Base-by-base conservation (phyloP, 2,113 vertebrate genomes). In the Muscicapa adusta region DNA sequence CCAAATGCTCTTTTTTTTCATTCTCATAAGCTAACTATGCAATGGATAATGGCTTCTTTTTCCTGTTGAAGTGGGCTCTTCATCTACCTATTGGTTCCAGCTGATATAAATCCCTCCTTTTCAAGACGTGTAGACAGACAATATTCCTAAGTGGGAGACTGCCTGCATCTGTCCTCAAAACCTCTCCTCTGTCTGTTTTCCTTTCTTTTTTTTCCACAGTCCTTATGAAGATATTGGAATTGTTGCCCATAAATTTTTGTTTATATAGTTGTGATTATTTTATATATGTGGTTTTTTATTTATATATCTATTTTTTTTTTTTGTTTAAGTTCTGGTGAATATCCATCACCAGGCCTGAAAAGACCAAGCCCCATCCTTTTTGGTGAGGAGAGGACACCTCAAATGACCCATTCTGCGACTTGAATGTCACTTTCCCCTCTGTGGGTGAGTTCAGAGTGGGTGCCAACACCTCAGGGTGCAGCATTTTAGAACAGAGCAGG, bases 1-100 rank as follows among this genome's bases (percentile, higher is more conserved):
- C 87, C 94, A 93, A 93, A 97, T 95, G 94, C 88, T 74, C 88
- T 91, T 96, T 95, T 95, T 95, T 94, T 88, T 95, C 91, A 63
- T 91, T 95, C 92, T 79, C 89, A 74, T 95, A 88, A 96, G 95
- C 88, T 93, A 94, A 94, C 85, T 93, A 71, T 88, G 85, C 78
- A 90, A 83, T n/a, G 87, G 91, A 89, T 95, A 96, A 91, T 88
- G 93, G 71, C 63, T 93, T 76, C 89, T 94, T 95, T 91, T 73
- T 82, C 87, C 71, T 47, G 66, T 68, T 91, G 71, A 96, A 96
- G 94, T 85, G 88, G 78, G 58, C 33, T 95, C 47, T 93, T 96
- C 90, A 96, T 83, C 92, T 88, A 73, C 85, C 90, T 88, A 83
- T 91, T 85, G 82, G 78, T 94, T 96, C 88, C 95, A 96, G 78